A percentile compares a stretch with the other conserved stretches of the same genome.
These are phyloP conservation scores for Drosophila insularis DNA, from an alignment of 1,140 invertebrate genomes.

Conservation along the genomic window DNA sequence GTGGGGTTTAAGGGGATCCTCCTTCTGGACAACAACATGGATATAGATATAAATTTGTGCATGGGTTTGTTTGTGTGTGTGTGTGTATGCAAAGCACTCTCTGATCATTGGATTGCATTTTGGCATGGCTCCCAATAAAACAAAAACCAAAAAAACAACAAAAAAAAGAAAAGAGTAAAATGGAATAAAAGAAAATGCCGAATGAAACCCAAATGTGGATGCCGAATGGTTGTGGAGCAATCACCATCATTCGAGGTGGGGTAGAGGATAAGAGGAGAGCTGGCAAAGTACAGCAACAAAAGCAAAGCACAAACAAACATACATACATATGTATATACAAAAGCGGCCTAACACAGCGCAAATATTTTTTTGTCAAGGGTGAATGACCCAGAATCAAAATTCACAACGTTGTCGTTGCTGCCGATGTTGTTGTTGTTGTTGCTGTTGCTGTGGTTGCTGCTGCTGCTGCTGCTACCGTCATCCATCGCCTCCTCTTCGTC, in stretches of 20 bases:
- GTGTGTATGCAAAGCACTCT: slow-evolving; percentile 32
- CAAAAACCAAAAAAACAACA: slow-evolving; percentile 18
- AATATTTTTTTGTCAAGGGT: slow-evolving; percentile 79
- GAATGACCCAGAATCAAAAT: slow-evolving; percentile 81
- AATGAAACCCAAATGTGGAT: slow-evolving; percentile 59
- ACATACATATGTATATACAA: slow-evolving; percentile 32
- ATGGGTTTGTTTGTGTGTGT: neutral
- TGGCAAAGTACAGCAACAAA: slow-evolving; percentile 45
- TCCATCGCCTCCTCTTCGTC: slow-evolving; percentile 23
- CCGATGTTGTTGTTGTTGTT: slow-evolving; percentile 15
- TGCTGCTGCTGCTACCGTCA: slow-evolving; percentile 19
- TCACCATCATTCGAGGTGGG: slow-evolving; percentile 22
- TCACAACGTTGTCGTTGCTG: slow-evolving; percentile 68
- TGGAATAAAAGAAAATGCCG: slow-evolving; percentile 36
- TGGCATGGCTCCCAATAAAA: slow-evolving; percentile 31
- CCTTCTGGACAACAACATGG: slow-evolving; percentile 5
- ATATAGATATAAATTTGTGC: slow-evolving; percentile 24
- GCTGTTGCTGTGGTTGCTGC: neutral
- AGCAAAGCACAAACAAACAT: slow-evolving; percentile 19
- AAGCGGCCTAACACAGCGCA: slow-evolving; percentile 76
- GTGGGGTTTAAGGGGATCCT: neutral
- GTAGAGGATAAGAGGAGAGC: slow-evolving; percentile 9
- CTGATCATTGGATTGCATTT: slow-evolving; percentile 55
- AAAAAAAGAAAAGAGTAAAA: slow-evolving; percentile 29
- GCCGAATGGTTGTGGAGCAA: slow-evolving; percentile 54